Evolutionary conservation across 2,797 vertebrate species (phyloP).

Genomic region (Oreonectes daqikongensis): DNA sequence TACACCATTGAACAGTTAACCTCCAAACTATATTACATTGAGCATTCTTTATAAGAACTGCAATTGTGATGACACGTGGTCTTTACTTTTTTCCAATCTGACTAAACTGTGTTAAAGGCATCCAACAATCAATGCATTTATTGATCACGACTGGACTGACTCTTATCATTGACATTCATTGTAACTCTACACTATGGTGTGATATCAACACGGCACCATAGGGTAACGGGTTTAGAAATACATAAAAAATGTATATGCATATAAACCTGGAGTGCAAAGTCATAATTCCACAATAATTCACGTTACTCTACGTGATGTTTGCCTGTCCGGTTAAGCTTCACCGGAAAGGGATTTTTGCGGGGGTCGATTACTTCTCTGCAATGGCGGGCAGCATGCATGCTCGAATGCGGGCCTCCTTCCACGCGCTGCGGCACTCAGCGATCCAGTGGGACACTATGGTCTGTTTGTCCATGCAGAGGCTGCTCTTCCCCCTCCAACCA

Average conservation of each 20-base stretch:
- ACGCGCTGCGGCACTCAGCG: conserved; percentile 80
- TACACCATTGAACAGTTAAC: neutral
- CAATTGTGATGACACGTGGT: conserved; percentile 4
- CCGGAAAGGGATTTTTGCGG: neutral
- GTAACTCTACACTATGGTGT: conserved; percentile 54
- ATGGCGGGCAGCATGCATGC: conserved; percentile 85
- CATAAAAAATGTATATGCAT: conserved; percentile 49
- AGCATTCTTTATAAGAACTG: conserved; percentile 33
- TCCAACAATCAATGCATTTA: conserved; percentile 54
- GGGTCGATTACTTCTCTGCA: conserved; percentile 75
- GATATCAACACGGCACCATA: conserved; percentile 49
- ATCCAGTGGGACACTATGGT: conserved; percentile 83
- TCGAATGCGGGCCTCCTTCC: conserved; percentile 80
- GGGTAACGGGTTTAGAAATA: conserved; percentile 51
- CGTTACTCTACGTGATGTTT: conserved; percentile 29
- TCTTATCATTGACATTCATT: conserved; percentile 53
- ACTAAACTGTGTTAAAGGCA: conserved; percentile 54
- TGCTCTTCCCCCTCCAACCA: conserved; percentile 49
- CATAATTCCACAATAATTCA: conserved; percentile 34
- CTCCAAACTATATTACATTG: conserved; percentile 36
- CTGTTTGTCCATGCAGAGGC: conserved; percentile 64
- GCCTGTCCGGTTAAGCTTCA: conserved; percentile 30
- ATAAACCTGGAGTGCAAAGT: conserved; percentile 48
- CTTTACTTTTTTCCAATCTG: conserved; percentile 7
- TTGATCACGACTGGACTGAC: conserved; percentile 56